phyloP scores from a whole-genome alignment of 2,888 invertebrate genomes.

The Bombylius discolor region DNA sequence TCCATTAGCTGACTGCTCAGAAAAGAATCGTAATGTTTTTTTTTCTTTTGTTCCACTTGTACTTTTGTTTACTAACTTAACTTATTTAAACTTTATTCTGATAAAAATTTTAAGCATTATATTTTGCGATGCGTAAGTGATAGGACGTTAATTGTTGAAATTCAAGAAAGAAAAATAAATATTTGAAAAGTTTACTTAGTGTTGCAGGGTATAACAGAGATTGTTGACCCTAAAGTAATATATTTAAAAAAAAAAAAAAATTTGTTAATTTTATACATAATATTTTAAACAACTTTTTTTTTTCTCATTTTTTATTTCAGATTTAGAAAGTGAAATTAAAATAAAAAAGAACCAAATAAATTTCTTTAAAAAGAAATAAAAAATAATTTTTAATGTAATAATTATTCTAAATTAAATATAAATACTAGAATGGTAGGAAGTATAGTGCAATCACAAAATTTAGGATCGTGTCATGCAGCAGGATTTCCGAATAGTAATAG shows the following conservation, averaged over 20 bases:
- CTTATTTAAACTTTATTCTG: background rate
- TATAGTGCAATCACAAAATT: background rate
- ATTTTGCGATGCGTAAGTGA: background rate
- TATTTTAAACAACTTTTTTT: background rate
- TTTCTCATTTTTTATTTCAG: background rate
- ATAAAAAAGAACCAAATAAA: background rate
- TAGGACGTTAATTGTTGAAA: background rate
- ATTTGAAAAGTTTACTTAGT: background rate
- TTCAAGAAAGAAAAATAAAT: background rate
- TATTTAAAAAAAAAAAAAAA: background rate
- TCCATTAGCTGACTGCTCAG: too few relatives aligned
- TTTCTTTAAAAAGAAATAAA: background rate
- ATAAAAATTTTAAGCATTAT: background rate
- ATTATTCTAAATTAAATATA: background rate
- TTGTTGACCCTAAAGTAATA: too few relatives aligned
- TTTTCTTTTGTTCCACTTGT: too few relatives aligned
- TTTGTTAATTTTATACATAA: background rate
- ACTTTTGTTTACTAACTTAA: too few relatives aligned
- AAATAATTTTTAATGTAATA: background rate
- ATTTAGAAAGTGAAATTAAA: background rate
- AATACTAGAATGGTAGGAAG: background rate
- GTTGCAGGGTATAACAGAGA: too few relatives aligned
- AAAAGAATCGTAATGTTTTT: too few relatives aligned
- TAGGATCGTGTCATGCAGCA: too few relatives aligned
- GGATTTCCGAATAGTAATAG: background rate